Evolutionary conservation across 1,140 invertebrate species (phyloP).

Genomic region (Cyphomyrmex costatus): DNA sequence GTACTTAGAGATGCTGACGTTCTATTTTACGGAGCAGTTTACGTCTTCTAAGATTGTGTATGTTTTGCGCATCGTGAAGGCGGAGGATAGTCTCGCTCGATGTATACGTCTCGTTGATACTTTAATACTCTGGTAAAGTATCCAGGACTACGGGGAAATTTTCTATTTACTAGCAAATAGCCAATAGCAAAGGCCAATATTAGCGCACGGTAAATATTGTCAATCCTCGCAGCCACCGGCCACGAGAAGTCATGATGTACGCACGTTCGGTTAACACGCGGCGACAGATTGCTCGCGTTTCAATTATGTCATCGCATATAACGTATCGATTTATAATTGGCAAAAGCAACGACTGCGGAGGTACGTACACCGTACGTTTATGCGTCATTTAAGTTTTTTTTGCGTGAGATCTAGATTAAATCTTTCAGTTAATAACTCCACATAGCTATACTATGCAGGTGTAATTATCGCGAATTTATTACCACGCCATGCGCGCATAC

Average conservation of each 20-base stretch:
- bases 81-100: neutral
- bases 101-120: conserved; percentile 38
- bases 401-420: conserved; percentile 3
- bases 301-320: conserved; percentile 36
- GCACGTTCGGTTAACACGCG: conserved; percentile 38
- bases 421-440: conserved; percentile 19
- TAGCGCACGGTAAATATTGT: conserved; percentile 71
- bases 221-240: conserved; percentile 32
- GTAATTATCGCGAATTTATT: conserved; percentile 60
- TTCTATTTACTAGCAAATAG: conserved; percentile 75
- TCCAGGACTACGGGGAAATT: conserved; percentile 63
- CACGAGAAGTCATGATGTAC: conserved; percentile 70
- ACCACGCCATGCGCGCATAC: conserved; percentile 15
- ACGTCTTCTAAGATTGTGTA: neutral
- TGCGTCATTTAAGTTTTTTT: neutral
- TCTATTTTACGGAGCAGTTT: conserved; percentile 2
- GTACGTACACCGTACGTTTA: neutral
- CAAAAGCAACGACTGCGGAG: neutral
- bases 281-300: conserved; percentile 55
- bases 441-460: neutral
- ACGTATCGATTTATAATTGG: conserved; percentile 52
- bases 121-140: conserved; percentile 58
- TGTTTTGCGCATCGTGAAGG: neutral
- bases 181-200: conserved; percentile 74
- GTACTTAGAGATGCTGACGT: neutral